These are phyloP conservation scores for Danio albolineatus DNA, from an alignment of 2,797 vertebrate species.

Conservation along the genomic window DNA sequence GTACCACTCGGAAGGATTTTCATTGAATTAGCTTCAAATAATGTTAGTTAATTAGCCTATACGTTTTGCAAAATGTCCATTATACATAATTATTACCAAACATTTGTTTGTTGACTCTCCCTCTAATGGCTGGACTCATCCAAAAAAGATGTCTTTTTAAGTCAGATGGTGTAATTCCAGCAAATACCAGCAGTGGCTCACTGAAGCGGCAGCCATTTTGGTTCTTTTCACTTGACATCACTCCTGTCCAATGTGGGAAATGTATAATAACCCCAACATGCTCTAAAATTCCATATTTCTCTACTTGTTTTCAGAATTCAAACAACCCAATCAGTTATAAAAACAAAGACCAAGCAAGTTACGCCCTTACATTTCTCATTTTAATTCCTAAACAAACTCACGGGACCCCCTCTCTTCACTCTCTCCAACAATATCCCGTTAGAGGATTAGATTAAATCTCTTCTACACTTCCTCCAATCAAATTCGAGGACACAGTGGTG, in stretches of 20 bases:
- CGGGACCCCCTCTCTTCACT: background rate
- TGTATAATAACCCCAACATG: background rate
- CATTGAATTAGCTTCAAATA: background rate
- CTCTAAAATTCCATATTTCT: background rate
- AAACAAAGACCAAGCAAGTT: background rate
- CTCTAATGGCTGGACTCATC: too few species aligned
- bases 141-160: background rate
- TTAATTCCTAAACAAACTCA: background rate
- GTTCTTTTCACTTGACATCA: background rate
- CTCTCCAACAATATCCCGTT: constrained; percentile 34
- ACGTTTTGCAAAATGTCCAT: background rate
- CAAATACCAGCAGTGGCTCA: constrained; percentile 8
- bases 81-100: background rate
- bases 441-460: constrained; percentile 46
- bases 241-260: background rate
- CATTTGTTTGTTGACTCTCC: background rate
- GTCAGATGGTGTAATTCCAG: background rate
- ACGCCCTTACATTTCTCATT: constrained; percentile 2
- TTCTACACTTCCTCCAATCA: constrained; percentile 53
- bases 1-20: background rate
- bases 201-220: background rate
- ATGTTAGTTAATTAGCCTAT: background rate
- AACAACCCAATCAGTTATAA: background rate
- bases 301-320: background rate
- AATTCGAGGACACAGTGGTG: constrained; percentile 14